Conservation (phyloP, 1,140 invertebrate species). For the Neuroterus valhalla region DNA sequence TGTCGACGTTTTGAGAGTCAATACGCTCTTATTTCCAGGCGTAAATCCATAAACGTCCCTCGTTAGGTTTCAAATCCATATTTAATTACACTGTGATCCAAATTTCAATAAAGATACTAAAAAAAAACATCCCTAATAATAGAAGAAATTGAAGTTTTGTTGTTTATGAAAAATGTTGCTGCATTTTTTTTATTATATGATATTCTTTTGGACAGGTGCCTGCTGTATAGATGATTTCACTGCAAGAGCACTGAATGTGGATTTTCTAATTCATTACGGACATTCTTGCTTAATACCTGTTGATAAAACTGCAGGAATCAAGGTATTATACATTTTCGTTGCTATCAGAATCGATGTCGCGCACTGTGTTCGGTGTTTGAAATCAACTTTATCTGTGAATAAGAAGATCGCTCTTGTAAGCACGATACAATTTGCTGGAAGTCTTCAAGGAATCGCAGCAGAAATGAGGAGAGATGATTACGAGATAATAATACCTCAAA, state of each 20-base stretch:
- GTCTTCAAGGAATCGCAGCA: slow-evolving; percentile 86
- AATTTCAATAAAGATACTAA: no score
- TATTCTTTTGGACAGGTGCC: slow-evolving; percentile 78
- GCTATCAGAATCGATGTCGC: slow-evolving; percentile 92
- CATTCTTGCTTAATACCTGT: slow-evolving; percentile 98
- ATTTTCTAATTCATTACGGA: slow-evolving; percentile 97
- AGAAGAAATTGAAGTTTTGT: no score
- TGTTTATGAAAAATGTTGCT: slow-evolving; percentile 32
- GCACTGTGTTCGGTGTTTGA: slow-evolving; percentile 94
- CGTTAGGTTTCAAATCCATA: no score
- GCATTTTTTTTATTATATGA: slow-evolving; percentile 30
- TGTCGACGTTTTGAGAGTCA: no score
- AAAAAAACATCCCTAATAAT: no score
- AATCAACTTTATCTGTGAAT: slow-evolving; percentile 85
- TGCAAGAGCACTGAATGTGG: slow-evolving; percentile 91
- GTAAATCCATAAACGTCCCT: no score
- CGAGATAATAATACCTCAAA: slow-evolving; percentile 90
- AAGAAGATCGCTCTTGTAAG: slow-evolving; percentile 89
- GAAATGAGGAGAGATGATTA: slow-evolving; percentile 85
- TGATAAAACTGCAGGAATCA: slow-evolving; percentile 91
- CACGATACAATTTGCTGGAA: slow-evolving; percentile 98
- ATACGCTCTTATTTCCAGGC: no score
- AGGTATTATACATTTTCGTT: slow-evolving; percentile 98
- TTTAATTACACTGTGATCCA: no score
- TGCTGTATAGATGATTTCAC: slow-evolving; percentile 99